Evolutionary conservation across 2,113 vertebrate species (phyloP), one percentile per base, ranked within the genome.

Genomic region (Terrapene triunguis): DNA sequence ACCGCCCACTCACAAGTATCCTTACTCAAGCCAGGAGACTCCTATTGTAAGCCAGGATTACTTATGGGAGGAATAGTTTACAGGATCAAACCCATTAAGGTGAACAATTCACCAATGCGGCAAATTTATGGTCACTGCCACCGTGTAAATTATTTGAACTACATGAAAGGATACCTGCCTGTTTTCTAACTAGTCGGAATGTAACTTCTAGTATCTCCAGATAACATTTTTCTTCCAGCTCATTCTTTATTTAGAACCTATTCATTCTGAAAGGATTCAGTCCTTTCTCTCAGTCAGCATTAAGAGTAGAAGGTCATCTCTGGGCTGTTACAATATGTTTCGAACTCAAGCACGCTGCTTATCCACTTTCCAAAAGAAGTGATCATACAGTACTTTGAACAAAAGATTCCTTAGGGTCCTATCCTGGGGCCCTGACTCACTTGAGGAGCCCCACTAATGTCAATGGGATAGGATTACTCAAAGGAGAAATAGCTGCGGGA

Each of bases 1-100:
- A 22, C 57, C 4, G 0, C 32, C 2, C 9, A 0, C 0, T n/a
- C 6, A 4, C 35, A 69, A 69, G 13, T 62, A 62, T 62, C 62
- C 14, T 65, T 65, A 65, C 32, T 35, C 62, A 35, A n/a, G 14
- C 9, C n/a, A 72, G 8, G 35, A 35, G 35, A 21, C 35, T 69
- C 65, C 16, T n/a, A 17, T n/a, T 17, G n/a, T 17, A 4, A 72
- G 65, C 16, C n/a, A 38, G 19, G 9, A 38, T 72, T 38, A 38
- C n/a, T 65, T 35, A 38, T 9, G 65, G 35, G 35, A 69, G 16
- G 9, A 72, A 72, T 8, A 22, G 65, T 72, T 38, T 72, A 19
- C 35, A 72, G 19, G 19, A 21, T 72, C 65, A 72, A 38, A 72
- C 35, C 65, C n/a, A 22, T 72, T 72, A 38, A 22, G n/a, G 65